Evolutionary conservation across 1,140 invertebrate genomes (phyloP), one percentile per base, ranked within the genome.

Genomic region (Pantala flavescens): DNA sequence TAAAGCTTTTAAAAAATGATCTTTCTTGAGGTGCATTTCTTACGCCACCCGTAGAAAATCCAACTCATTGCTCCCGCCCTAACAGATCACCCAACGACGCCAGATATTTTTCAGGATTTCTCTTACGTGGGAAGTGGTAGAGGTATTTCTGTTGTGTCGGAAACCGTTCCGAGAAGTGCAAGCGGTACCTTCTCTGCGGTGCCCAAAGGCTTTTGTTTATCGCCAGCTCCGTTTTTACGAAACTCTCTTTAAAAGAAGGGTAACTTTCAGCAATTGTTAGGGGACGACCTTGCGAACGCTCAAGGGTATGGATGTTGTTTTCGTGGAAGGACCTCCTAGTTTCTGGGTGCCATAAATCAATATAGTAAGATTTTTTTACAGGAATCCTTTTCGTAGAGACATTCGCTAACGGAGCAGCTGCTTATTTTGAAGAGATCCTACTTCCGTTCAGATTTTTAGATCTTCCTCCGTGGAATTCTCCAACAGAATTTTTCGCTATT

Each of bases 1-100:
- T 49, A 49, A 63, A 63, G n/a, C 49, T 63, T 16, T 63, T 19
- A 63, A 63, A 63, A 63, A 63, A 63, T 63, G 49, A 63, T 63
- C 49, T 63, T 63, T 63, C 49, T 21, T 7, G 14, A 63, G 16
- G n/a, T 63, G 49, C 49, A 63, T 21, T 63, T 63, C n/a, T 21
- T 63, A 63, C 49, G 49, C 49, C n/a, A 21, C 49, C n/a, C 49
- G 28, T 36, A 36, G n/a, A 63, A 63, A 63, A 63, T 63, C 14
- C 49, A 3, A 3, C n/a, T 63, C 49, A 21, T 63, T 63, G 49
- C 49, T 3, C n/a, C 49, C 49, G 1, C 3, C 49, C 3, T 63
- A 63, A 63, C n/a, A 63, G 49, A 63, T 63, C 49, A 19, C n/a
- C 49, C 12, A 12, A 16, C 49, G 49, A 7, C 49, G 49, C 12